A percentile compares a stretch with the other conserved stretches of the same genome.
These are phyloP conservation scores for Indicator indicator DNA, from an alignment of 2,113 vertebrate genomes.

Conservation along the genomic window DNA sequence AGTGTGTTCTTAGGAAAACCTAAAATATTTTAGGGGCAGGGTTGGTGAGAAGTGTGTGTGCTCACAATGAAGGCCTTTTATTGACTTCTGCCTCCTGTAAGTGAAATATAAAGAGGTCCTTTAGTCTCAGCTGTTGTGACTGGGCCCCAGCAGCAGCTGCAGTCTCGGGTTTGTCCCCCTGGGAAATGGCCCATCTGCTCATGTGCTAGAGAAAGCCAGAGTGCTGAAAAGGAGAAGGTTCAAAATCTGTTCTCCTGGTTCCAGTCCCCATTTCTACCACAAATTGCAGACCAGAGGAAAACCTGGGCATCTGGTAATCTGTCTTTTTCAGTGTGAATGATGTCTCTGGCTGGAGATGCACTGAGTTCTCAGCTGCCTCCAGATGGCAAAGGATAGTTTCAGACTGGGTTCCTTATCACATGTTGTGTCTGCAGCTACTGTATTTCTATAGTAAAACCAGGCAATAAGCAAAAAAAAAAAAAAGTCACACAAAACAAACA, in stretches of 20 bases:
- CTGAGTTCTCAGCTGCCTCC: neutral
- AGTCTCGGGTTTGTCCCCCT: constrained; percentile 43
- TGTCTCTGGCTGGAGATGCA: neutral
- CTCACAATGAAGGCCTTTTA: constrained; percentile 68
- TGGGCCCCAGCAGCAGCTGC: constrained; percentile 65
- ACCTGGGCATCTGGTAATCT: neutral
- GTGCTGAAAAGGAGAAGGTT: neutral
- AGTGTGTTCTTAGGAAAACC: constrained; percentile 41
- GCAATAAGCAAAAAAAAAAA: neutral
- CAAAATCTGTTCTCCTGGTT: constrained; percentile 21
- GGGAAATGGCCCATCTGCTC: constrained; percentile 73
- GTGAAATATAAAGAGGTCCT: constrained; percentile 55
- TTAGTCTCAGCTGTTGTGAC: constrained; percentile 67
- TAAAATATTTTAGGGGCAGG: constrained; percentile 46
- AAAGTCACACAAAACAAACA: too few species aligned
- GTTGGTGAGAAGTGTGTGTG: neutral
- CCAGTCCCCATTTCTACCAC: neutral
- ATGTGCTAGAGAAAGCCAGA: constrained; percentile 3
- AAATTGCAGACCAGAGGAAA: constrained; percentile 22
- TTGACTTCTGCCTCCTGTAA: constrained; percentile 53
- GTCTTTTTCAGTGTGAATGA: neutral
- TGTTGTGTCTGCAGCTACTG: neutral
- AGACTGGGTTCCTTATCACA: neutral
- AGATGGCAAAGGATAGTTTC: neutral
- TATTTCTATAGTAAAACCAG: neutral